These are phyloP conservation scores for Cepaea nemoralis DNA, from an alignment of 1,140 invertebrate species.

Conservation along the genomic window DNA sequence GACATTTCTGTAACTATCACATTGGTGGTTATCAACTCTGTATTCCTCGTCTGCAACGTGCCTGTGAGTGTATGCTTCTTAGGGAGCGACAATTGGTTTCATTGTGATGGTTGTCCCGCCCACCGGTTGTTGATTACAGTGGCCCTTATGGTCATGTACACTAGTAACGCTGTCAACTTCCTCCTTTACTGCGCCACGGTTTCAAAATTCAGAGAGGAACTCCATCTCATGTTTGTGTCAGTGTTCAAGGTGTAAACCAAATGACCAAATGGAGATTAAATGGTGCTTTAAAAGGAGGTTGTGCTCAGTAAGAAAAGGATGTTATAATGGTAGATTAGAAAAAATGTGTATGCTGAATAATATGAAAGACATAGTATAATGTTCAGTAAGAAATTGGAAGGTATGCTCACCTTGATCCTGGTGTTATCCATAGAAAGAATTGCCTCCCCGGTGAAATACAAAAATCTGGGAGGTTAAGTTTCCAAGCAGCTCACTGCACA, in stretches of 20 bases:
- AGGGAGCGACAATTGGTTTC: neutral
- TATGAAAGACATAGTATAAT: too few species aligned
- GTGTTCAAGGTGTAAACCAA: neutral
- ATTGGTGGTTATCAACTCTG: slow-evolving; percentile 10
- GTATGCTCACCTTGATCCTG: too few species aligned
- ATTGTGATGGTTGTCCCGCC: neutral
- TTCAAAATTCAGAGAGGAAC: slow-evolving; percentile 19
- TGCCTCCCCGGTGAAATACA: too few species aligned
- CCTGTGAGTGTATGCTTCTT: slow-evolving; percentile 22
- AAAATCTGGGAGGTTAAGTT: too few species aligned
- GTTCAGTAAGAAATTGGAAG: too few species aligned
- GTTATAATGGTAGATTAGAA: too few species aligned
- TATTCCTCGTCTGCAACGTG: slow-evolving; percentile 19
- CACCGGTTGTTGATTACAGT: neutral
- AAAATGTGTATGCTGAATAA: too few species aligned
- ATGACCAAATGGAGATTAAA: too few species aligned
- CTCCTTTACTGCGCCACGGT: slow-evolving; percentile 39
- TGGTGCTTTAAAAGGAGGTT: too few species aligned
- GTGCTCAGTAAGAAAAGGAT: too few species aligned
- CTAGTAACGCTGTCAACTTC: slow-evolving; percentile 36
- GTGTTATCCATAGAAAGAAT: too few species aligned
- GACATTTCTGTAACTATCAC: slow-evolving; percentile 29
- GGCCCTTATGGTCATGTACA: slow-evolving; percentile 36
- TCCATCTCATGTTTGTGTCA: neutral
- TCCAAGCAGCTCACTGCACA: too few species aligned